These are phyloP conservation scores for Ahaetulla prasina DNA, from an alignment of 2,113 vertebrate species.

Conservation along the genomic window DNA sequence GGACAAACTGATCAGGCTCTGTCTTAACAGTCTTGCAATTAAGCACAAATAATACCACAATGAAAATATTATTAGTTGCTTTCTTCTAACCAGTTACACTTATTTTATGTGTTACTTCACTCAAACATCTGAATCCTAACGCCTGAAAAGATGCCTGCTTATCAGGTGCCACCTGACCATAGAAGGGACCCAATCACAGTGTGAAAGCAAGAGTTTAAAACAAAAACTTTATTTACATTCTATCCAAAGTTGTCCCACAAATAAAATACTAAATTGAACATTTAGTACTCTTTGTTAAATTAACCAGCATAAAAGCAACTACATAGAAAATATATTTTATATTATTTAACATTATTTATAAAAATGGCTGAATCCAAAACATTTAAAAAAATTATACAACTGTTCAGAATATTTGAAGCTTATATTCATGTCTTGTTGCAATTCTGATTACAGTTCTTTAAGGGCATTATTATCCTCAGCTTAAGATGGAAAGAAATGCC, in stretches of 20 bases:
- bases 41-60: neutral
- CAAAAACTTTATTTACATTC: neutral
- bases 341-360: neutral
- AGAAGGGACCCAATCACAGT: neutral
- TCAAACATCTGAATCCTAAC: no score
- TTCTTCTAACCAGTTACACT: neutral
- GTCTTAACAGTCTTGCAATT: neutral
- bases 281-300: neutral
- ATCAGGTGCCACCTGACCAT: neutral
- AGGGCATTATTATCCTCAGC: neutral
- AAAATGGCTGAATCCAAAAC: neutral
- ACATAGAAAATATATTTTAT: neutral
- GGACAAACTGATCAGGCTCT: neutral
- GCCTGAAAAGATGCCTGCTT: neutral
- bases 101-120: neutral
- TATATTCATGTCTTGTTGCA: neutral
- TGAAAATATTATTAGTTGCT: neutral
- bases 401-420: neutral
- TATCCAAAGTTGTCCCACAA: neutral
- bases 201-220: neutral
- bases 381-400: neutral
- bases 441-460: neutral
- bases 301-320: neutral
- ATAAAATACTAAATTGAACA: neutral
- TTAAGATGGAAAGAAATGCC: neutral